These are phyloP conservation scores for Nudaria mundana DNA, from an alignment of 2,888 invertebrate genomes.

Conservation along the genomic window DNA sequence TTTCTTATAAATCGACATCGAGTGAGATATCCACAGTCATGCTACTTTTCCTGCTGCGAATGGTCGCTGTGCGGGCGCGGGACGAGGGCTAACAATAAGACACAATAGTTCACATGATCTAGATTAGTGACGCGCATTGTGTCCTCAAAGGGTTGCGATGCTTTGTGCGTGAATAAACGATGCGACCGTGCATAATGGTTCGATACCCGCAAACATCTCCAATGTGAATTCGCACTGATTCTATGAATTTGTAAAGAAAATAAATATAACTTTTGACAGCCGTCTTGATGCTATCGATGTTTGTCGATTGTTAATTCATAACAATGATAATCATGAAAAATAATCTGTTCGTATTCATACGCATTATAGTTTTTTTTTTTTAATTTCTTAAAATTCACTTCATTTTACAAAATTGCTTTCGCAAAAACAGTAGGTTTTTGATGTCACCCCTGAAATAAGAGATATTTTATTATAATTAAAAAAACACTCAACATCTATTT, in stretches of 20 bases:
- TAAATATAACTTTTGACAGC: constrained; percentile 81
- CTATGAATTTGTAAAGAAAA: constrained; percentile 80
- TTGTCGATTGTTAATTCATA: constrained; percentile 65
- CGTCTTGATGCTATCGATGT: constrained; percentile 72
- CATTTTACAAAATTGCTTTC: not conserved
- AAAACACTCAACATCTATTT: too few species aligned
- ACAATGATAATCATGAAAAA: constrained; percentile 44
- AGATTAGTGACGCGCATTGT: constrained; percentile 80
- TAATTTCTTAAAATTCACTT: too few species aligned
- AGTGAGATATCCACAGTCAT: constrained; percentile 72
- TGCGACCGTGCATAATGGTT: constrained; percentile 58
- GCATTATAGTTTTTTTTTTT: constrained; percentile 11
- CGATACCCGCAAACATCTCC: constrained; percentile 69
- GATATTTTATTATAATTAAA: too few species aligned
- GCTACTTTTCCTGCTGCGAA: constrained; percentile 50
- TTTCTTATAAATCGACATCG: constrained; percentile 79
- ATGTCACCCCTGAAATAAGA: not conserved
- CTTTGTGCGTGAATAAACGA: constrained; percentile 60
- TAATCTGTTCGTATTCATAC: constrained; percentile 26
- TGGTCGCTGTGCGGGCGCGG: constrained; percentile 32
- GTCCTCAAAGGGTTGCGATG: constrained; percentile 75
- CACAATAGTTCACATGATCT: constrained; percentile 78
- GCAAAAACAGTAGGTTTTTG: too few species aligned
- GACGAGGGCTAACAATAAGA: constrained; percentile 47
- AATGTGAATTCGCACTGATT: constrained; percentile 71